Conservation (phyloP, 2,888 invertebrate species). For the Acrobeloides nanus region DNA sequence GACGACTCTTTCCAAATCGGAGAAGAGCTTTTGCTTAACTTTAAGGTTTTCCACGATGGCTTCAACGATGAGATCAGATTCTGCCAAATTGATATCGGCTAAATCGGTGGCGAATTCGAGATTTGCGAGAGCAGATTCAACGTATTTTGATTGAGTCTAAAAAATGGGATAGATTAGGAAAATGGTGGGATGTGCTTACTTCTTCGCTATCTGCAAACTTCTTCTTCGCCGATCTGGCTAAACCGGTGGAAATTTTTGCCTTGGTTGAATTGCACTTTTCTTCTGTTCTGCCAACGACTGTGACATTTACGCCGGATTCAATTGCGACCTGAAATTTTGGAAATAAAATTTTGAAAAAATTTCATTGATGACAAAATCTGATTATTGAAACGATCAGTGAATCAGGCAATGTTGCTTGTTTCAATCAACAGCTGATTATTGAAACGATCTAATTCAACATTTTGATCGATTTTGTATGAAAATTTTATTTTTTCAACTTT, state of each 20-base stretch:
- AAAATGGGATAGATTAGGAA: no score
- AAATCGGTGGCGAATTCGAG: slow-evolving; percentile 21
- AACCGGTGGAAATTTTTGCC: slow-evolving; percentile 65
- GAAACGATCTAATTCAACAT: no score
- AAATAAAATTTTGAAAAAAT: no score
- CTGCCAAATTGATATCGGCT: slow-evolving; percentile 55
- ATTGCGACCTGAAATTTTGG: slow-evolving; percentile 67
- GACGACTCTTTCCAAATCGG: slow-evolving; percentile 64
- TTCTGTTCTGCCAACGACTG: slow-evolving; percentile 69
- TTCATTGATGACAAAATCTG: neutral
- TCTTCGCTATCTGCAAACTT: slow-evolving; percentile 55
- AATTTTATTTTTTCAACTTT: no score
- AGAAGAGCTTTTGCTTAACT: slow-evolving; percentile 70
- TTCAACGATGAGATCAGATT: slow-evolving; percentile 72
- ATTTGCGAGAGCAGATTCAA: slow-evolving; percentile 14
- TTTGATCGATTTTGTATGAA: no score
- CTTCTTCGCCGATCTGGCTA: slow-evolving; percentile 72
- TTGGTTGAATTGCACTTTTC: slow-evolving; percentile 69
- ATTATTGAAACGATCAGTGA: no score
- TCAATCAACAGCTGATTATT: no score
- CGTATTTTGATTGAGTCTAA: slow-evolving; percentile 28
- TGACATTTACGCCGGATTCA: slow-evolving; percentile 73
- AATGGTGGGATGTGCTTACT: no score
- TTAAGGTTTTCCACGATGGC: slow-evolving; percentile 74
- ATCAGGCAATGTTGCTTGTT: no score